Percentiles rank a stretch among this genome's conserved stretches.
phyloP scores from a whole-genome alignment of 2,888 invertebrate species.

The Epistrophe eligans region DNA sequence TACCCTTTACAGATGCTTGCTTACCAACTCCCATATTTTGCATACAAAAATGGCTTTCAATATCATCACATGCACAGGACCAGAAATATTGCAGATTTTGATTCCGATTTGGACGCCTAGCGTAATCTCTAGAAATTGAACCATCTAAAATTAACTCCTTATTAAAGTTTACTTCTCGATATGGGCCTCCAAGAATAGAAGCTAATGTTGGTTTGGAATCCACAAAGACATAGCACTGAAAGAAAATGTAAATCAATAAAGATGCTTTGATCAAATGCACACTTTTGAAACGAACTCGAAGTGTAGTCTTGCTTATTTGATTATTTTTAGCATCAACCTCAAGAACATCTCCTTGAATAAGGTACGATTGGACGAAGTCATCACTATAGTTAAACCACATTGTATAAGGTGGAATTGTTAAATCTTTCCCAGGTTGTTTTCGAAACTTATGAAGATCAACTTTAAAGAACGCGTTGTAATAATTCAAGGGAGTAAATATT shows the following conservation, averaged over 20 bases:
- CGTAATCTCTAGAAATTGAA: conserved; percentile 76
- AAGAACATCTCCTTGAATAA: conserved; percentile 54
- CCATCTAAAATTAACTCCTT: conserved; percentile 72
- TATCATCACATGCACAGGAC: conserved; percentile 76
- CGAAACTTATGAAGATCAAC: conserved; percentile 76
- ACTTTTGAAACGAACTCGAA: conserved; percentile 31
- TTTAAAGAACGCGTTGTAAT: conserved; percentile 13
- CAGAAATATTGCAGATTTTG: conserved; percentile 76
- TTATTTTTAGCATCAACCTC: not conserved
- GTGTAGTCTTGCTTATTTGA: conserved; percentile 7
- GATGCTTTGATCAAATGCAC: not conserved
- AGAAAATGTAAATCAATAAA: not conserved
- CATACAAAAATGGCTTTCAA: conserved; percentile 48
- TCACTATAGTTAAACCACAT: conserved; percentile 77
- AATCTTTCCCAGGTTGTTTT: not conserved
- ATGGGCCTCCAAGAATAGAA: conserved; percentile 71
- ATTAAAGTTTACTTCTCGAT: conserved; percentile 61
- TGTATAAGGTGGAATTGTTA: conserved; percentile 76
- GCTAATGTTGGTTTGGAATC: conserved; percentile 75
- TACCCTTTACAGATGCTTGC: not conserved
- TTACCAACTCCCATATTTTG: conserved; percentile 67
- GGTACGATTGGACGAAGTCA: conserved; percentile 74
- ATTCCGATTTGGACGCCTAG: conserved; percentile 47
- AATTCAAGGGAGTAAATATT: not conserved
- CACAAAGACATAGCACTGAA: conserved; percentile 77